Conservation (phyloP, 2,888 invertebrate species). For the Agrochola litura region DNA sequence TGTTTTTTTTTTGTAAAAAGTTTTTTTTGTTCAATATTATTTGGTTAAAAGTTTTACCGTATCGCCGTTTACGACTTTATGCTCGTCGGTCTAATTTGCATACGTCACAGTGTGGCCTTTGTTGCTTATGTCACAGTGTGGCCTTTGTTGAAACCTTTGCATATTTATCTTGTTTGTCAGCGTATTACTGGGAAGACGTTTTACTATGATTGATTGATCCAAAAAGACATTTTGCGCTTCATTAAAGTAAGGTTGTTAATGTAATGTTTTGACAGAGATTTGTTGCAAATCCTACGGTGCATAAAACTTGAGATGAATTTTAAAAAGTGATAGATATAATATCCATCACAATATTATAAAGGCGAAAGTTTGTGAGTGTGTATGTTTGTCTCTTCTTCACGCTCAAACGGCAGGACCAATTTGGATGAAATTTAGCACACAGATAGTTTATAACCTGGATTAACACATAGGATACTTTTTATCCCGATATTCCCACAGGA, state of each 20-base stretch:
- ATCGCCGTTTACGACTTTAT: conserved; percentile 79
- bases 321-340: no score
- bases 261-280: conserved; percentile 63
- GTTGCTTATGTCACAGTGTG: conserved; percentile 17
- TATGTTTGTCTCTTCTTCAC: no score
- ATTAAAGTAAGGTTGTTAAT: conserved; percentile 68
- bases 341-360: no score
- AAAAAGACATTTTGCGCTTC: conserved; percentile 79
- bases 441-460: no score
- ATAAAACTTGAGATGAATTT: conserved; percentile 22
- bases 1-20: no score
- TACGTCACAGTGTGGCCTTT: conserved; percentile 70
- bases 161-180: conserved; percentile 80
- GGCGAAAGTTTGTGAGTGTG: no score
- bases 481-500: no score
- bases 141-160: conserved; percentile 76
- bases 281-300: neutral
- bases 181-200: conserved; percentile 80
- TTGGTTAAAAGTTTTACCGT: conserved; percentile 89
- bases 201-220: conserved; percentile 83
- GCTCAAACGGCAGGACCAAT: no score
- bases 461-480: no score
- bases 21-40: conserved; percentile 81
- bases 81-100: conserved; percentile 78
- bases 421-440: no score